Evolutionary conservation across 2,113 vertebrate species (phyloP).

Genomic region (Enhydra lutris): DNA sequence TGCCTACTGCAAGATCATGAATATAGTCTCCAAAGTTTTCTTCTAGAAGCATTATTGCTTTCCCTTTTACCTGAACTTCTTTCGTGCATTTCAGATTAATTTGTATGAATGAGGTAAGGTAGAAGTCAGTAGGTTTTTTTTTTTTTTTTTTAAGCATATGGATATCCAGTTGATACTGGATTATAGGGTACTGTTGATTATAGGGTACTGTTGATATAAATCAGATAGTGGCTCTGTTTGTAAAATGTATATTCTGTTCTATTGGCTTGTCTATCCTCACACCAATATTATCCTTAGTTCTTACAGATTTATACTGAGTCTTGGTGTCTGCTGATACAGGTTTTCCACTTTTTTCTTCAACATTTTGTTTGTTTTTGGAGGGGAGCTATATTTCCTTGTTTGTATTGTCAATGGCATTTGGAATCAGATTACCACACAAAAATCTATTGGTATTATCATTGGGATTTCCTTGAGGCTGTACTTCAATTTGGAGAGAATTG

Average conservation of each 20-base stretch:
- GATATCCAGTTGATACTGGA: not conserved
- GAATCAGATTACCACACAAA: not conserved
- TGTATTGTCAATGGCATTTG: not conserved
- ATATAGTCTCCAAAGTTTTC: not conserved
- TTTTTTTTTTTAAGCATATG: not conserved
- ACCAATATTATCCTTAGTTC: not conserved
- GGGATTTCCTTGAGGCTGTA: not conserved
- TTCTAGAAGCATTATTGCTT: constrained; percentile 4
- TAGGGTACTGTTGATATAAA: not conserved
- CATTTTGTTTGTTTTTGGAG: not conserved
- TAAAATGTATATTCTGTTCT: not conserved
- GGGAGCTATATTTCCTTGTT: not conserved
- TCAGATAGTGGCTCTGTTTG: not conserved
- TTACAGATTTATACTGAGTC: not conserved
- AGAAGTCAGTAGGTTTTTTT: not conserved
- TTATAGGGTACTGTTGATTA: not conserved
- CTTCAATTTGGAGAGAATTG: not conserved
- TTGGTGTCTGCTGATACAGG: not conserved
- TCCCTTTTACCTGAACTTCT: not conserved
- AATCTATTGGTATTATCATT: not conserved
- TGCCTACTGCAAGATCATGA: not conserved
- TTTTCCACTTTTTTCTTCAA: not conserved
- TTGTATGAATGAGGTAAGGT: not conserved
- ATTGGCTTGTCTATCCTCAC: not conserved
- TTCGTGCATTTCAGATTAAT: constrained; percentile 1